A percentile compares a stretch with the other conserved stretches of the same genome.
phyloP scores from a whole-genome alignment of 1,140 invertebrate species.

The Helicoverpa armigera region DNA sequence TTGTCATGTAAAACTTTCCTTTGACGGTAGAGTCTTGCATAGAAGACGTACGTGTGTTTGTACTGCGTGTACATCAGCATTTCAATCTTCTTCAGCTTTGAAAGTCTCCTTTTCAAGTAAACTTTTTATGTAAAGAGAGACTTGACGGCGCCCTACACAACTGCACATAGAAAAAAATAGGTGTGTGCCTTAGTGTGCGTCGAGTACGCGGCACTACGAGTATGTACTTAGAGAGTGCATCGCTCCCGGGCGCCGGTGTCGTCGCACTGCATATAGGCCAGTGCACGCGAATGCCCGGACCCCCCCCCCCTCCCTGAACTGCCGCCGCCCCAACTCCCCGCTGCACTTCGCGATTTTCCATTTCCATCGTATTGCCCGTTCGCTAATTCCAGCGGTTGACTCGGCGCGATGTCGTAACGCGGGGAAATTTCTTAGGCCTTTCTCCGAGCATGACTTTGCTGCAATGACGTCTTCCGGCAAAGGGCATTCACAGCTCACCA shows the following conservation, averaged over 20 bases:
- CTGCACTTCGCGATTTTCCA: conserved; percentile 83
- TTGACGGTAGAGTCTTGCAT: conserved; percentile 6
- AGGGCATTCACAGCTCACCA: conserved; percentile 56
- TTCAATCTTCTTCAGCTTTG: conserved; percentile 75
- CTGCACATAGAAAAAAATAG: conserved; percentile 77
- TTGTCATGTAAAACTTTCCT: conserved; percentile 30
- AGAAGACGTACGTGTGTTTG: conserved; percentile 41
- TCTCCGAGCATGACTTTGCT: conserved; percentile 53
- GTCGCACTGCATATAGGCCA: conserved; percentile 86
- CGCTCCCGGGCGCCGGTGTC: conserved; percentile 84
- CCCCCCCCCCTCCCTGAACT: conserved; percentile 58
- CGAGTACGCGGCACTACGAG: conserved; percentile 74
- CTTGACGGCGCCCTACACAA: conserved; percentile 75
- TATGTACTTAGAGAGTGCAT: conserved; percentile 84
- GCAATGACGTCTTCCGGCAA: conserved; percentile 59
- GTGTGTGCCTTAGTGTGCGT: conserved; percentile 81
- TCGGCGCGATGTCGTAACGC: conserved; percentile 71
- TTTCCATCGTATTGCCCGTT: conserved; percentile 76
- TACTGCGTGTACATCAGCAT: conserved; percentile 59
- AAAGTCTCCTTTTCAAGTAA: conserved; percentile 78
- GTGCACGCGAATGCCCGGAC: conserved; percentile 82
- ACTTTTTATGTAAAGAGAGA: conserved; percentile 75
- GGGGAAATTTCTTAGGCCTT: conserved; percentile 72
- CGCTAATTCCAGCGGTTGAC: conserved; percentile 76
- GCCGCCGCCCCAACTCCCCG: conserved; percentile 51